phyloP scores from a whole-genome alignment of 2,888 invertebrate genomes.

The Autographa pulchrina region DNA sequence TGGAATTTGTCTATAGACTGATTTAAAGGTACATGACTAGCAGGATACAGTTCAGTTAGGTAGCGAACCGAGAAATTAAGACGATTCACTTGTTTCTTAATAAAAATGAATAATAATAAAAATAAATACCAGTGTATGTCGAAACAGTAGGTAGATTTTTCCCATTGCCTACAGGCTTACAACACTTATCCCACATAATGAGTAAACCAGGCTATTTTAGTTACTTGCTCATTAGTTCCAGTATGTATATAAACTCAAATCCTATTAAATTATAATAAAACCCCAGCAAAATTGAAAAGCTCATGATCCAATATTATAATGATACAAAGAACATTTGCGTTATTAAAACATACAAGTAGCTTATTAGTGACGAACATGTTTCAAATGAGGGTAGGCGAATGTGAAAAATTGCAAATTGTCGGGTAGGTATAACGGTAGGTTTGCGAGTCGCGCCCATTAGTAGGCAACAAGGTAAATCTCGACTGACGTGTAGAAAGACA shows the following conservation, averaged over 20 bases:
- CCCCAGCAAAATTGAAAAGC: slow-evolving; percentile 39
- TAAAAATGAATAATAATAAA: not conserved
- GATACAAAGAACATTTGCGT: slow-evolving; percentile 61
- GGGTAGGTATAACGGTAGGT: slow-evolving; percentile 72
- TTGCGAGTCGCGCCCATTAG: slow-evolving; percentile 78
- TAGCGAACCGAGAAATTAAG: not conserved
- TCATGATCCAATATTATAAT: slow-evolving; percentile 60
- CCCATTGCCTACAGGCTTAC: not conserved
- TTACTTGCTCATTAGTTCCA: slow-evolving; percentile 12
- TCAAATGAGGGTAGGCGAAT: slow-evolving; percentile 58
- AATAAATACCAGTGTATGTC: not conserved
- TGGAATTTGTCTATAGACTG: not conserved
- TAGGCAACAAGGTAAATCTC: slow-evolving; percentile 76
- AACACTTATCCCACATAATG: not conserved
- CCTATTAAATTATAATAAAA: slow-evolving; percentile 20
- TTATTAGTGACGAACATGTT: slow-evolving; percentile 80
- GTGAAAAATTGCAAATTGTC: slow-evolving; percentile 76
- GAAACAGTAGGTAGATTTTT: not conserved
- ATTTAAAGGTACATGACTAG: not conserved
- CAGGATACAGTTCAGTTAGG: not conserved
- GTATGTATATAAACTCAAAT: slow-evolving; percentile 10
- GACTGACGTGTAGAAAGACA: slow-evolving; percentile 62
- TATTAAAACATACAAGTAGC: slow-evolving; percentile 79
- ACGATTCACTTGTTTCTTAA: not conserved
- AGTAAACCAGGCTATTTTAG: not conserved